A percentile compares a stretch with the other conserved stretches of the same genome.
Conservation (phyloP, 2,113 vertebrate genomes). For the Chaenocephalus aceratus region DNA sequence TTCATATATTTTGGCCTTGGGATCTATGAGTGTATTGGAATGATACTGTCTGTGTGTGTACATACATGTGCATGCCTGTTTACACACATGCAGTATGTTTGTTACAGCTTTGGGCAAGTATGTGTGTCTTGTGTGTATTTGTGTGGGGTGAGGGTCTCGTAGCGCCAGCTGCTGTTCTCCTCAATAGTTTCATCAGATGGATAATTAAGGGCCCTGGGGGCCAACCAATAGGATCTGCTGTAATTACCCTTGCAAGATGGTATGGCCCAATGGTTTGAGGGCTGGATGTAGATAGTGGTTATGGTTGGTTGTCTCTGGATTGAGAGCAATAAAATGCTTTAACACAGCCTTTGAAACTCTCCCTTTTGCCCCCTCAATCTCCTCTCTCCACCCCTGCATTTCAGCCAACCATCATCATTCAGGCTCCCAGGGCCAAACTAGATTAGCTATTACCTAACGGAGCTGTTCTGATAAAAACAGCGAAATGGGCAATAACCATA, state of each 20-base stretch:
- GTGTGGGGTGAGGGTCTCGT: constrained; percentile 12
- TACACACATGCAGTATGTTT: background rate
- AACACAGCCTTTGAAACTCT: constrained; percentile 47
- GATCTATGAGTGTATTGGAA: background rate
- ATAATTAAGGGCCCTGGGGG: constrained; percentile 71
- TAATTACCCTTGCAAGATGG: constrained; percentile 74
- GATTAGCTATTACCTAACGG: constrained; percentile 63
- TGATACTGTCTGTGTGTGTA: background rate
- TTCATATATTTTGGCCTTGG: background rate
- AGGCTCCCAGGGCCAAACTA: constrained; percentile 46
- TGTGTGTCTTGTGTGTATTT: background rate
- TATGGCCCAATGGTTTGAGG: constrained; percentile 48
- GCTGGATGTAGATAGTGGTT: constrained; percentile 59
- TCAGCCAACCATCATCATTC: constrained; percentile 31
- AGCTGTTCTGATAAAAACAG: constrained; percentile 57
- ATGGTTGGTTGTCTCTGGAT: constrained; percentile 64
- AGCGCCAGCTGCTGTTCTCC: constrained; percentile 52
- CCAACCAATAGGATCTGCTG: constrained; percentile 64
- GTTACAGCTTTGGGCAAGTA: constrained; percentile 14
- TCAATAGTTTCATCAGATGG: constrained; percentile 54
- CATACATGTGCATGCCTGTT: constrained; percentile 8
- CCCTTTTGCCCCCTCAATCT: constrained; percentile 36
- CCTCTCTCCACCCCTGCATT: constrained; percentile 50
- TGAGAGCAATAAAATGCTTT: constrained; percentile 71
- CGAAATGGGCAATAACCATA: constrained; percentile 63